Base-by-base conservation (phyloP, 2,797 vertebrate genomes). In the Falco berigora region DNA sequence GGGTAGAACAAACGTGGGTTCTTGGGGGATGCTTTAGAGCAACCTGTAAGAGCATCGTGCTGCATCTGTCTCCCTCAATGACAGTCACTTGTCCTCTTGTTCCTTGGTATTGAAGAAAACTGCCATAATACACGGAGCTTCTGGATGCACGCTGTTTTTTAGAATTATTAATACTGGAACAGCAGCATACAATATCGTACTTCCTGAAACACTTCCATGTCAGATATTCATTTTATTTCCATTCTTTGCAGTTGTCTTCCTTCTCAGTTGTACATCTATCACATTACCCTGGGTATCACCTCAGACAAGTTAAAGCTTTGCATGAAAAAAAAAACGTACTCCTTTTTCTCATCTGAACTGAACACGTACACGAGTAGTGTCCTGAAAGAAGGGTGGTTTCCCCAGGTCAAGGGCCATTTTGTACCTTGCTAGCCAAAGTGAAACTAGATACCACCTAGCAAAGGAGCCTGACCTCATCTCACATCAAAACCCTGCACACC, bases 351-450 rank as follows among this genome's bases (percentile, higher is more conserved):
- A 64, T 22, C n/a, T 49, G 53, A 86, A 55, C 0, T 25, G 56
- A 83, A n/a, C 2, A n/a, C 0, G 1, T 20, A 22, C 1, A 5
- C 13, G 63, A 77, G 21, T 38, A 58, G 14, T 30, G 16, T 32
- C 59, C 76, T 74, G 34, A 79, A 86, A 36, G 32, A 88, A 42
- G 19, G 34, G 10, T 50, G 21, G 5, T 46, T n/a, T 74, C 61
- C 49, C 53, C 28, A 28, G 24, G 40, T 68, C 40, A 78, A 78
- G 66, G 49, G 77, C 52, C 25, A 44, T 63, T 86, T 75, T 75
- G 15, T 50, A 74, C 53, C 49, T 77, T 81, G 71, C 49, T 40
- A 78, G 46, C 21, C n/a, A 38, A 77, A 84, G 9, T 5, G 14
- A 88, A 92, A 88, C n/a, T 18, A 68, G 6, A 25, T 36, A 73